phyloP scores from a whole-genome alignment of 1,140 invertebrate species.

The Drosophila pruinosa region DNA sequence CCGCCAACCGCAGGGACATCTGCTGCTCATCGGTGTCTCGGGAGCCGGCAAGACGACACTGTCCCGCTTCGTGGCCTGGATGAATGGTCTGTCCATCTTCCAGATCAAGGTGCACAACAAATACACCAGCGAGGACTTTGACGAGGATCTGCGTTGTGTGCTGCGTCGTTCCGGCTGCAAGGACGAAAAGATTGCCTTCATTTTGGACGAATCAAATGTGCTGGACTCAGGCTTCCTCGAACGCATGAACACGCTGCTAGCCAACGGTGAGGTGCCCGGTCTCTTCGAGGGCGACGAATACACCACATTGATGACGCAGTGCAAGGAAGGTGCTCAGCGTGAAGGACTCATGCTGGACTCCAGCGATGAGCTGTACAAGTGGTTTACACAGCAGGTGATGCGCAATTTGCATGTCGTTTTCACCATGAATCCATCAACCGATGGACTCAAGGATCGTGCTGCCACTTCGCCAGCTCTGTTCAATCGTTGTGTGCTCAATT shows the following conservation, averaged over 20 bases:
- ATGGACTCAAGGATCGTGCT: slow-evolving; percentile 98
- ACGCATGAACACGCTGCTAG: slow-evolving; percentile 99
- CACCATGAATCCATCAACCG: slow-evolving; percentile 99
- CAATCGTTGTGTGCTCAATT: slow-evolving; percentile 99
- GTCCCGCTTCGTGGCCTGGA: slow-evolving; percentile 99
- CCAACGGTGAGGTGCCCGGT: slow-evolving; percentile 97
- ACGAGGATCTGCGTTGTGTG: slow-evolving; percentile 98
- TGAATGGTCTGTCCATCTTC: slow-evolving; percentile 99
- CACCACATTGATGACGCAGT: slow-evolving; percentile 99
- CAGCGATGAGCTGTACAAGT: slow-evolving; percentile 98
- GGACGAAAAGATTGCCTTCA: slow-evolving; percentile 99
- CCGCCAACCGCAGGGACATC: slow-evolving; percentile 98
- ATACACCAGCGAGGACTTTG: slow-evolving; percentile 99
- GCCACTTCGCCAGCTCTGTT: slow-evolving; percentile 99
- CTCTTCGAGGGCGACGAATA: slow-evolving; percentile 98
- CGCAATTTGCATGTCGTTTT: slow-evolving; percentile 99
- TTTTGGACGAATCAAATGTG: slow-evolving; percentile 99
- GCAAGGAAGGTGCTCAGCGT: slow-evolving; percentile 98
- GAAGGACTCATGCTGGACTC: slow-evolving; percentile 99
- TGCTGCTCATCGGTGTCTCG: slow-evolving; percentile 98
- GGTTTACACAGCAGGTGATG: slow-evolving; percentile 98
- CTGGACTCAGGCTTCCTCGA: slow-evolving; percentile 99
- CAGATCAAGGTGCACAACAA: slow-evolving; percentile 99
- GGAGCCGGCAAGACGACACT: slow-evolving; percentile 99
- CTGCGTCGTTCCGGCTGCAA: slow-evolving; percentile 97